Evolutionary conservation across 2,113 vertebrate species (phyloP), one percentile per base, ranked within the genome.

Genomic region (Actenoides lindsayi): DNA sequence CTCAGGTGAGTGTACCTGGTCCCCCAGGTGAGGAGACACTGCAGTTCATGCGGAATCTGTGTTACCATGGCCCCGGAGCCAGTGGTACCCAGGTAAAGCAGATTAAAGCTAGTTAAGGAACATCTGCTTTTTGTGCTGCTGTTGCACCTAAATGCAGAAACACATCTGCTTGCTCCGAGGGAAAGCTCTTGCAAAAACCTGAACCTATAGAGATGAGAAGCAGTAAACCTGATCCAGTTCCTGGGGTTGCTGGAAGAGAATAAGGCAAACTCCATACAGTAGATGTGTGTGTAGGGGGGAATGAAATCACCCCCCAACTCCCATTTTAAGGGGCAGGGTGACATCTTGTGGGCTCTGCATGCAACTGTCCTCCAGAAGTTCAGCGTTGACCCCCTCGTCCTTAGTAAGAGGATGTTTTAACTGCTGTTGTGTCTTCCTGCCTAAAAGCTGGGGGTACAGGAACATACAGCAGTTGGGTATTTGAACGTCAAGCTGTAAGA

Each of bases 271-370:
- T 23, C 18, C 7, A 0, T 10, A 1, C 6, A 25, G 10, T 2
- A 5, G 42, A 25, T 8, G 10, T 42, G 42, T 42, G 14, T 42
- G 42, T 42, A 14, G 25, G 46, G 33, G 24, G 1, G 16, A 27
- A 46, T 46, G 19, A 10, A 6, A 1, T 15, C 5, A 0, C 25
- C 28, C 14, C 9, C 9, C 0, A 14, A 30, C 13, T 6, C 5
- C 44, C 24, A 14, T 91, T 93, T 23, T 33, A 83, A 83, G 62
- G 71, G n/a, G 83, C 14, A 89, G 21, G 96, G 80, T 97, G 98
- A 98, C 98, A 98, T 94, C 98, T 98, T 80, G 97, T 97, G 98
- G 97, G 23, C 54, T 78, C 56, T 5, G 28, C 51, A 8, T 13
- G 44, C 62, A 96, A 71, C 11, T n/a, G 23, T 30, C 17, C 82